Base-by-base conservation (phyloP, 2,888 invertebrate genomes). In the Patella caerulea region DNA sequence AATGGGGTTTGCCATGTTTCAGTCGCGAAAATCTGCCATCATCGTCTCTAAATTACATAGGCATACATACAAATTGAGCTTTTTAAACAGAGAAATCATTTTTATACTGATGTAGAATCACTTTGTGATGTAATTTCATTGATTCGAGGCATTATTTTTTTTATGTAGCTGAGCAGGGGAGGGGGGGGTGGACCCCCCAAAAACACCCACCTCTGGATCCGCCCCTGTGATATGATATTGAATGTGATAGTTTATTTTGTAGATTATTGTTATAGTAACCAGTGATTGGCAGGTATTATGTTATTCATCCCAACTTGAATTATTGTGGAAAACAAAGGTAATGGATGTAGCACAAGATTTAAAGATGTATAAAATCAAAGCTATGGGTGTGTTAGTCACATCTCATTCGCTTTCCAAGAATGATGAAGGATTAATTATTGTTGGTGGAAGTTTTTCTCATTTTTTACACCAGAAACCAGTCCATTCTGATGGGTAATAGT, bases 241-340 rank as follows among this genome's bases (percentile, higher is more conserved):
- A 7, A 45, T 45, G 45, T 45, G 9, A 45, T 9, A 34, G 34
- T 45, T 55, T 75, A 17, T 76, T 71, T 81, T 81, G 2, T 83
- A 90, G 90, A 84, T 89, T 7, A 88, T 90, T 52, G 87, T 90
- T 2, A 87, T 90, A 69, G 89, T 87, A n/a, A 88, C 88, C 24
- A 83, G 87, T 79, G 86, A 89, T 79, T 90, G 90, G 90, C 85
- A 86, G 78, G 88, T 90, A 29, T 81, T 89, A 76, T 90, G 90
- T 78, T 90, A 86, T 78, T 84, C 85, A 71, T 84, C 86, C 59
- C 82, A 85, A 29, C 84, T 90, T 17, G 80, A 82, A 17, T 81
- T 89, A 15, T 81, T 88, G n/a, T 90, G 90, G 90, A 82, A 84
- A 72, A 84, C 84, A 34, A 83, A 83, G 53, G 73, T 90, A 59